Conservation (phyloP, 92 coral and sea anemone genomes). For the Bergia sp. region DNA sequence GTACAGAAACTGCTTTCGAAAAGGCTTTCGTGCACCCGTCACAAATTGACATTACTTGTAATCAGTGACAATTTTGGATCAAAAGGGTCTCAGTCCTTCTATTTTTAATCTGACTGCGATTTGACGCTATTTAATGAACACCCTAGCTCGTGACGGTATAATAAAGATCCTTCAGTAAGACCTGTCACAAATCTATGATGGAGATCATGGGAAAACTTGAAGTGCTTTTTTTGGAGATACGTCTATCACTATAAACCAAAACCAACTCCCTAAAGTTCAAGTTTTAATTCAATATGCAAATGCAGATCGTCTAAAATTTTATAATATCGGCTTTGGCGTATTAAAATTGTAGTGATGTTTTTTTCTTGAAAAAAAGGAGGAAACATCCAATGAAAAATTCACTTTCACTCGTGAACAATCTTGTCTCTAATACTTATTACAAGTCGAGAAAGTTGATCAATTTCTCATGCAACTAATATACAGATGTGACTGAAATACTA, state of each 20-base stretch:
- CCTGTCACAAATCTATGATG: background rate
- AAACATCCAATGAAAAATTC: background rate
- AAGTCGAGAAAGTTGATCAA: background rate
- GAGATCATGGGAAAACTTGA: slow-evolving; percentile 16
- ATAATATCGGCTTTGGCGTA: background rate
- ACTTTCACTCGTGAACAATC: background rate
- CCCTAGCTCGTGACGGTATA: background rate
- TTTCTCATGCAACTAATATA: background rate
- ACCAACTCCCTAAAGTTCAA: background rate
- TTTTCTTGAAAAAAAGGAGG: background rate
- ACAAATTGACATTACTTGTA: slow-evolving; percentile 13
- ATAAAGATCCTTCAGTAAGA: slow-evolving; percentile 3
- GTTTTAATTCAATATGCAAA: slow-evolving; percentile 32
- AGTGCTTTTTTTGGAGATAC: background rate
- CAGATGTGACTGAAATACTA: background rate
- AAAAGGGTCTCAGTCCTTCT: background rate
- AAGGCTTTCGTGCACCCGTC: slow-evolving; percentile 25
- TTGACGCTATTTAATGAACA: slow-evolving; percentile 11
- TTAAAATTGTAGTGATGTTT: background rate
- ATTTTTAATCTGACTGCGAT: slow-evolving; percentile 1
- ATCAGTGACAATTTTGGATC: background rate
- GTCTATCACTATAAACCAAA: background rate
- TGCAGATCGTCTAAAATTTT: background rate
- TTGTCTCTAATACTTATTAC: background rate
- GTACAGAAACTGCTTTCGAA: slow-evolving; percentile 30